Evolutionary conservation across 2,888 invertebrate species (phyloP), one percentile per base, ranked within the genome.

Genomic region (Eristalis tenax): DNA sequence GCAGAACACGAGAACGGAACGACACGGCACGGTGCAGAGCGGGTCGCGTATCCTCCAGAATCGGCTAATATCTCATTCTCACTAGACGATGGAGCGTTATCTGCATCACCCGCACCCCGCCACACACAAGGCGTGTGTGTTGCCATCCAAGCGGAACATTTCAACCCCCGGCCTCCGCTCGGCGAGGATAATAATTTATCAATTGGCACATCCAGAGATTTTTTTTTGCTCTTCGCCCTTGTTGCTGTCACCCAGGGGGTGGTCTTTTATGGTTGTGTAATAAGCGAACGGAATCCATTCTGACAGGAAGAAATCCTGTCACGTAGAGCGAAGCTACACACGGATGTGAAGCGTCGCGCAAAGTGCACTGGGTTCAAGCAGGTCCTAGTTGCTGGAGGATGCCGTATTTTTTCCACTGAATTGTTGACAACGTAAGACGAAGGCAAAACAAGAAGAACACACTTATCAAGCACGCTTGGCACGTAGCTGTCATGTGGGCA

Each of bases 141-240:
- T 77, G 59, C 64, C 79, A 79, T 23, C 63, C 63, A 69, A 78
- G 70, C 71, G 79, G n/a, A 82, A 79, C 71, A 75, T 70, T 28
- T 22, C 2, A 15, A 22, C 50, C 77, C 28, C 75, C 69, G n/a
- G 18, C 83, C 71, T 79, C 79, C 65, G 75, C 83, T 75, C 75
- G 76, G 76, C 79, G 66, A 73, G 87, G 87, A 87, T 83, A 83
- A 83, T 87, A 87, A 87, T 83, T 87, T 87, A 87, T 87, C 87
- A 87, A 87, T 87, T 87, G 87, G 83, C 87, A 87, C 83, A 87
- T 83, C 73, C 83, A 71, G 28, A 50, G 68, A 73, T 73, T 68
- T 70, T 81, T 85, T 76, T n/a, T 10, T 18, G 32, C 23, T 28
- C 23, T 38, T 22, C 32, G 40, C 65, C 32, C 43, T 18, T 68